These are phyloP conservation scores for Anticlea derivata DNA, from an alignment of 2,888 invertebrate species.

Conservation along the genomic window DNA sequence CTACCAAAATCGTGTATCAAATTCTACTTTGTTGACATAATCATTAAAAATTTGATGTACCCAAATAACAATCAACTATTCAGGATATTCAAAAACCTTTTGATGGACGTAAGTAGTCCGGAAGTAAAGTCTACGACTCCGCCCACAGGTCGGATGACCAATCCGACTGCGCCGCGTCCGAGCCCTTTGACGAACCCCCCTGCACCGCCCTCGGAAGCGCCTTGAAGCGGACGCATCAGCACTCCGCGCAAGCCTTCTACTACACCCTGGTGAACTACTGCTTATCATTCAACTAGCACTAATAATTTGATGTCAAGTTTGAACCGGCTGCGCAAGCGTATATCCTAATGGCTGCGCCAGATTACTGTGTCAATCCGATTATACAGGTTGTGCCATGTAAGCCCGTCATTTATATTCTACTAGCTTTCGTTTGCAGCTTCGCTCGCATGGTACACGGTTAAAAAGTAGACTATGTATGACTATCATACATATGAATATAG, in stretches of 20 bases:
- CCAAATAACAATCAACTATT: too few relatives aligned
- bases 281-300: constrained; percentile 16
- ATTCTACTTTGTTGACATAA: too few relatives aligned
- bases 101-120: constrained; percentile 62
- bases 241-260: constrained; percentile 67
- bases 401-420: too few relatives aligned
- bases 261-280: constrained; percentile 53
- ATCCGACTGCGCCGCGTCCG: constrained; percentile 61
- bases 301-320: constrained; percentile 7
- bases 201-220: constrained; percentile 61
- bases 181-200: constrained; percentile 63
- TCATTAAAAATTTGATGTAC: too few relatives aligned
- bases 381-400: too few relatives aligned
- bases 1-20: too few relatives aligned
- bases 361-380: too few relatives aligned
- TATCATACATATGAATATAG: too few relatives aligned
- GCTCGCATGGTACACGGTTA: too few relatives aligned
- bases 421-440: too few relatives aligned
- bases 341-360: too few relatives aligned
- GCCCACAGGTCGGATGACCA: constrained; percentile 64
- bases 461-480: too few relatives aligned
- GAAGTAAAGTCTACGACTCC: constrained; percentile 71
- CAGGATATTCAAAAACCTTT: constrained; percentile 64
- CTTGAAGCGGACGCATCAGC: constrained; percentile 56
- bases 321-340: not conserved